These are phyloP conservation scores for Coenobita brevimanus DNA, from an alignment of 1,140 invertebrate genomes.

Conservation along the genomic window DNA sequence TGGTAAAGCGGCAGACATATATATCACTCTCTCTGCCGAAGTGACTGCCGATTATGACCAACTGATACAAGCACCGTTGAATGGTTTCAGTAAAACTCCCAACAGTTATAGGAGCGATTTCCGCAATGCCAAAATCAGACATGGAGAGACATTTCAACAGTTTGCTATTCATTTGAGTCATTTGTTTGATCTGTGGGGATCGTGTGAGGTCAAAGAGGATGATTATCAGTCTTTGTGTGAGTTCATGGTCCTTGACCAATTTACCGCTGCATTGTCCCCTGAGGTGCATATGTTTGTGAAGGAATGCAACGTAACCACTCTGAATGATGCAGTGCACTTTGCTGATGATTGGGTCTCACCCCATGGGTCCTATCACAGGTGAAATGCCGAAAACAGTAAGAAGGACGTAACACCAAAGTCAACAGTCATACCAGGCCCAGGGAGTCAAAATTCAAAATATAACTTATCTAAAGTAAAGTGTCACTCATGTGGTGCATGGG, in stretches of 20 bases:
- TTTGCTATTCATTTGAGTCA: background rate
- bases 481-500: constrained; percentile 8
- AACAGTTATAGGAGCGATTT: background rate
- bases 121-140: background rate
- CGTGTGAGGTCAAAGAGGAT: background rate
- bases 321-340: background rate
- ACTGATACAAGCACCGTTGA: background rate
- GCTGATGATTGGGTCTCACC: background rate
- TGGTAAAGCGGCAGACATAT: background rate
- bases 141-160: background rate
- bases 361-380: background rate
- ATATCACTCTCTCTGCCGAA: background rate
- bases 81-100: background rate
- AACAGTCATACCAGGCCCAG: background rate
- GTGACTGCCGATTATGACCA: background rate
- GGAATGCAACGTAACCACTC: background rate
- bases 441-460: background rate
- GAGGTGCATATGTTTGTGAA: background rate
- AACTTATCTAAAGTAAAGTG: background rate
- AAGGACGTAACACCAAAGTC: background rate
- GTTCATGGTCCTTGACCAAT: background rate
- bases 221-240: background rate
- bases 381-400: background rate
- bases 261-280: background rate
- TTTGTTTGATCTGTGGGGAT: constrained; percentile 1